These are phyloP conservation scores for Trisateles emortualis DNA, from an alignment of 2,888 invertebrate species.

Conservation along the genomic window DNA sequence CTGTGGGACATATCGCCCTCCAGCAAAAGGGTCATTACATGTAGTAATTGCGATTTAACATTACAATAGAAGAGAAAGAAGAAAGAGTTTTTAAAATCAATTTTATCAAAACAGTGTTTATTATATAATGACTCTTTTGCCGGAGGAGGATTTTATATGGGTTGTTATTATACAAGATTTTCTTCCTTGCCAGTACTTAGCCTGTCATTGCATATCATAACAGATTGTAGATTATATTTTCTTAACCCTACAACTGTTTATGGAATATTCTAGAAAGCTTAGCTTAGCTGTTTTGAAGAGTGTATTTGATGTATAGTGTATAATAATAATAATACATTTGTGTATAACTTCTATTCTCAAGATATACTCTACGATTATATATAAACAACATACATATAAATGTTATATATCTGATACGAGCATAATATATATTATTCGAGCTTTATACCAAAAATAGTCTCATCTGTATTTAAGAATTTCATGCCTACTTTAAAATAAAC, in stretches of 20 bases:
- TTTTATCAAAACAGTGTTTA: no score
- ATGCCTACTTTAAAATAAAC: constrained; percentile 6
- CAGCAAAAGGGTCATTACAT: no score
- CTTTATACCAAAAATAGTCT: constrained; percentile 45
- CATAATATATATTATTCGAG: background rate
- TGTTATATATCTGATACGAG: no score
- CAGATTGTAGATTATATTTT: constrained; percentile 44
- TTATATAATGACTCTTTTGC: no score
- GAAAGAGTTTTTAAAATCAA: no score
- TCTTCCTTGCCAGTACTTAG: constrained; percentile 32
- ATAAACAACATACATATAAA: background rate
- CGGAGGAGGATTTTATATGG: background rate
- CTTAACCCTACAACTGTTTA: constrained; percentile 26
- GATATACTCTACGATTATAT: constrained; percentile 19
- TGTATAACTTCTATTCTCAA: constrained; percentile 17
- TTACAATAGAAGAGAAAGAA: no score
- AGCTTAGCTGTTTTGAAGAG: constrained; percentile 44
- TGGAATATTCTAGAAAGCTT: constrained; percentile 35
- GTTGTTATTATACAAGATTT: background rate
- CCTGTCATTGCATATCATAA: constrained; percentile 48
- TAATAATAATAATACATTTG: constrained; percentile 19
- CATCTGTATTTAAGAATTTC: constrained; percentile 27
- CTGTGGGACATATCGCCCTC: no score
- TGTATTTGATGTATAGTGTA: constrained; percentile 60
- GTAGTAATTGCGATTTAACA: no score